A percentile compares a stretch with the other conserved stretches of the same genome.
Evolutionary conservation across 2,113 vertebrate genomes (phyloP).

Genomic region (Steatornis caripensis): DNA sequence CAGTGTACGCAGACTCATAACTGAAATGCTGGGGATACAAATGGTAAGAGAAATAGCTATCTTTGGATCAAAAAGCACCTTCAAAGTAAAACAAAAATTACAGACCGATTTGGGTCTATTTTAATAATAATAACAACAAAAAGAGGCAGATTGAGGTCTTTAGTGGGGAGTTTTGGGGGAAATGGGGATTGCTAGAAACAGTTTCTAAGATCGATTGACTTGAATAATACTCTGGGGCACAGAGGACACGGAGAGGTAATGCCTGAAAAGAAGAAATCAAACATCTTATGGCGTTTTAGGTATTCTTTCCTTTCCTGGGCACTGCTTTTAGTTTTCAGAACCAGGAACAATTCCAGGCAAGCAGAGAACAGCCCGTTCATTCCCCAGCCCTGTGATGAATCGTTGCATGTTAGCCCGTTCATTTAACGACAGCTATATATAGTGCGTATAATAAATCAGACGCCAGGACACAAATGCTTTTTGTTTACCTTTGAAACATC

Average conservation of each 20-base stretch:
- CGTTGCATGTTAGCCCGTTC: slow-evolving; percentile 81
- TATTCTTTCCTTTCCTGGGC: slow-evolving; percentile 22
- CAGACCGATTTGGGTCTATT: neutral
- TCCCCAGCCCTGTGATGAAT: slow-evolving; percentile 78
- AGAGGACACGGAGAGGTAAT: neutral
- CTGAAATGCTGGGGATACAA: neutral
- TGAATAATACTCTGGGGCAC: neutral
- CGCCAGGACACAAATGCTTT: slow-evolving; percentile 31
- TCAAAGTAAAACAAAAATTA: neutral
- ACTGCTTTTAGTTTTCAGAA: slow-evolving; percentile 46
- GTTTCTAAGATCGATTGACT: neutral
- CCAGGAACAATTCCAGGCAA: slow-evolving; percentile 80
- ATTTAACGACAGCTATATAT: slow-evolving; percentile 81
- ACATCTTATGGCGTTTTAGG: neutral
- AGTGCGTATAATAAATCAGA: slow-evolving; percentile 81
- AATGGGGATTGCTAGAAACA: neutral
- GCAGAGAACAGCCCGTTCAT: slow-evolving; percentile 80
- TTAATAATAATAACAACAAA: slow-evolving; percentile 1
- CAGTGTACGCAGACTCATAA: neutral
- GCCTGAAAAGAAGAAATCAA: slow-evolving; percentile 43
- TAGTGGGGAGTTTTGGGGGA: neutral
- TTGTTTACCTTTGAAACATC: slow-evolving; percentile 38
- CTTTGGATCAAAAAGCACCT: neutral
- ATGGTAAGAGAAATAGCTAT: neutral
- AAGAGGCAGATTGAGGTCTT: neutral